Conservation (phyloP, 2,113 vertebrate species). For the Holacanthus passer region DNA sequence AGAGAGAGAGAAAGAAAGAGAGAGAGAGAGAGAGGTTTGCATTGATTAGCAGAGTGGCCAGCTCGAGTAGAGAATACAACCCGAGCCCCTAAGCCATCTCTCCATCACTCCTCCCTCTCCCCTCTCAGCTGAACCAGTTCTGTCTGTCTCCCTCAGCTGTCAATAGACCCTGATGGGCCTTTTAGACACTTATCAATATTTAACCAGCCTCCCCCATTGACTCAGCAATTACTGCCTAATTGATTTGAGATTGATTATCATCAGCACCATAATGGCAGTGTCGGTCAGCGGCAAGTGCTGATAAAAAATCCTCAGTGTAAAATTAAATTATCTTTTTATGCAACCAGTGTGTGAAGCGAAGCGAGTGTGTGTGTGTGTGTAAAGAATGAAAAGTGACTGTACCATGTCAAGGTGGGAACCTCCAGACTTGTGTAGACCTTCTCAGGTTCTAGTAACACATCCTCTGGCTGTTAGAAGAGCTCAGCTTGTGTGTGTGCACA, state of each 20-base stretch:
- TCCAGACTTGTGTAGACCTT: constrained; percentile 2
- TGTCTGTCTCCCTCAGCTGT: constrained; percentile 84
- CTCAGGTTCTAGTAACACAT: neutral
- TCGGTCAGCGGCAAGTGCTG: constrained; percentile 63
- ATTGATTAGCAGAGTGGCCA: constrained; percentile 69
- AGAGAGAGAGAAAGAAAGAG: neutral
- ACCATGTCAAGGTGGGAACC: constrained; percentile 6
- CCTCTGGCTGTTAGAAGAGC: neutral
- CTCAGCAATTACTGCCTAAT: constrained; percentile 90
- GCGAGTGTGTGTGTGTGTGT: neutral
- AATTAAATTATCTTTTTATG: constrained; percentile 68
- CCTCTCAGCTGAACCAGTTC: constrained; percentile 54
- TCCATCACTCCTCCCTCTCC: constrained; percentile 60
- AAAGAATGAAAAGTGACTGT: constrained; percentile 35
- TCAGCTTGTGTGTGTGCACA: neutral
- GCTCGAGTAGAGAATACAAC: constrained; percentile 78
- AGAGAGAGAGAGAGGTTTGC: constrained; percentile 46
- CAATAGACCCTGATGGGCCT: constrained; percentile 85
- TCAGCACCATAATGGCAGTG: constrained; percentile 72
- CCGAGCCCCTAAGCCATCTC: constrained; percentile 63
- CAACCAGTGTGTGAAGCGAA: constrained; percentile 24
- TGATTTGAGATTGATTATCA: constrained; percentile 92
- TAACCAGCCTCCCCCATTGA: constrained; percentile 87
- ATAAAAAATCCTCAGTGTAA: constrained; percentile 67
- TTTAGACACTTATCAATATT: constrained; percentile 92